Base-by-base conservation (phyloP, 64 coral and sea anemone genomes). In the Stichodactyla mertensii region DNA sequence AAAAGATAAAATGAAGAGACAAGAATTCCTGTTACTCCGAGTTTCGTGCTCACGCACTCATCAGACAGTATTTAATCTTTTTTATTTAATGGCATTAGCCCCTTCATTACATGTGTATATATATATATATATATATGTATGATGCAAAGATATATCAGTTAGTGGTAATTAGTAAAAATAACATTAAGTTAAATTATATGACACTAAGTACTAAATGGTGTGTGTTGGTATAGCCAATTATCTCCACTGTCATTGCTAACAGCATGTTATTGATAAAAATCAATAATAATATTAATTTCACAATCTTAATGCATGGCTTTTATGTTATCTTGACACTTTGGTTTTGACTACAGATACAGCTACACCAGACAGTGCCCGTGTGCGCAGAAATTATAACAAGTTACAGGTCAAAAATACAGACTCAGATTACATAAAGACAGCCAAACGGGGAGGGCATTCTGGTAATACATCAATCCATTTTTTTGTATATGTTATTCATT, bases 371-470 rank as follows among this genome's bases (percentile, higher is more conserved):
- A 85, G 83, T 85, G 83, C 83, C 56, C 83, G 83, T 61, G 83
- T 85, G 52, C 83, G 20, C 16, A 55, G 83, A 58, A 85, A 85
- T 52, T 85, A 85, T 61, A 61, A 15, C 53, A 85, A 64, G 52
- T 10, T 59, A 64, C 83, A 85, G 60, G 54, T 85, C 27, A 55
- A 61, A 85, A 85, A 85, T 6, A 55, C 24, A 24, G 85, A 92
- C 31, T 82, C 90, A 9, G 85, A 87, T 22, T 92, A 87, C 52
- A 28, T 87, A 22, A 92, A 92, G 85, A 87, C 80, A 57, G 90
- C 90, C 52, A 92, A 87, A 70, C 79, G 79, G 77, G 90, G 90
- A 45, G 90, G 90, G 55, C 83, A 85, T 85, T 85, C 83, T 58
- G 83, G 83, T 85, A 85, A 85, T 85, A 55, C 64, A 14, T 79